These are phyloP conservation scores for Columba janthina DNA, from an alignment of 2,113 vertebrate species.

Conservation along the genomic window DNA sequence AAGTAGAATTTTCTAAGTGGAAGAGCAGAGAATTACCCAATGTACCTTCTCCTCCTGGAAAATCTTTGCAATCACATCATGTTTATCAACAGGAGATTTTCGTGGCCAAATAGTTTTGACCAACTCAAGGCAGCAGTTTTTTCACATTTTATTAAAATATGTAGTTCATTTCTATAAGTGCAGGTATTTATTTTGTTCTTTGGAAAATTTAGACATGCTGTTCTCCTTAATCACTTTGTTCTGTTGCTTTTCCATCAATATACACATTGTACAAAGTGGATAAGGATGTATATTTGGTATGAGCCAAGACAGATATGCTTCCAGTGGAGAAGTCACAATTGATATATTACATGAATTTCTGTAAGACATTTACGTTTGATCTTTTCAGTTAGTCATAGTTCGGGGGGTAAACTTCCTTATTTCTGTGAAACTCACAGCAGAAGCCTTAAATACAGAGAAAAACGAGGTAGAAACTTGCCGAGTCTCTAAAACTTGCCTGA, in stretches of 20 bases:
- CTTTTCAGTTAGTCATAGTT: conserved; percentile 25
- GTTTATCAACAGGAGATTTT: background rate
- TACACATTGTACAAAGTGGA: background rate
- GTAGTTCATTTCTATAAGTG: background rate
- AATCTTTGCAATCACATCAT: background rate
- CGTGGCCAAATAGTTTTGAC: background rate
- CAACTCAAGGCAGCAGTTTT: background rate
- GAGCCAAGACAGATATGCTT: background rate
- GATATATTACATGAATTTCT: background rate
- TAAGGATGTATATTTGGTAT: background rate
- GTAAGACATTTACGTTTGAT: background rate
- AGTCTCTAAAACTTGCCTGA: background rate
- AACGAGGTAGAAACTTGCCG: background rate
- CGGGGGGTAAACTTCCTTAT: background rate
- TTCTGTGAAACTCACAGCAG: background rate
- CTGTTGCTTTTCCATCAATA: background rate
- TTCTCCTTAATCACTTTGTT: background rate
- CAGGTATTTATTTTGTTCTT: background rate
- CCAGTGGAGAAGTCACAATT: background rate
- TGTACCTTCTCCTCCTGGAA: background rate
- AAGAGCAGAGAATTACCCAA: background rate
- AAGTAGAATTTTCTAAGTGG: background rate
- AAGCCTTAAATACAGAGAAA: background rate
- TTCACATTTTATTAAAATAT: background rate
- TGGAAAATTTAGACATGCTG: background rate